Evolutionary conservation across 2,113 vertebrate species (phyloP), one percentile per base, ranked within the genome.

Genomic region (Neolamprologus tretocephalus): DNA sequence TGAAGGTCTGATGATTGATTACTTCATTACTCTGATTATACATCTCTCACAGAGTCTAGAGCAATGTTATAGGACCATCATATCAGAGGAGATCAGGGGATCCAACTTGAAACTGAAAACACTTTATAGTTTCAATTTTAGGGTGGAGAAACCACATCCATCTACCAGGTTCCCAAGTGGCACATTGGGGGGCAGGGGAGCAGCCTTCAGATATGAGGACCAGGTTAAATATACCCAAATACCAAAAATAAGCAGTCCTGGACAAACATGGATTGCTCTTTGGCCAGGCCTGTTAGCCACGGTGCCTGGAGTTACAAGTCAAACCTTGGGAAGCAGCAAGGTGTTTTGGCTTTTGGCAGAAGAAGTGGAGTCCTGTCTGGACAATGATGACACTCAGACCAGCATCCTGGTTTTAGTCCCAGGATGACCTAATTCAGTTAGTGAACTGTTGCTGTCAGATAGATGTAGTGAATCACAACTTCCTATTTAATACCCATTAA

Each of bases 141-240:
- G 58, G 58, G 7, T 68, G 63, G 63, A 68, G 63, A 68, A 37
- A 68, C 63, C 19, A 68, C 33, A 37, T 4, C 33, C 19, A 5
- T 3, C 33, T 40, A 13, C 33, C 17, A 37, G 33, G 19, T 68
- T 13, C 33, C 19, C 4, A 68, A 13, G 33, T 68, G 33, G 33
- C 7, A 68, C 58, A 19, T 5, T 63, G 0, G 9, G 0, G 9
- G 63, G 19, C 0, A 68, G 63, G 63, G 63, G 63, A 13, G 33
- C 19, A 40, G 63, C 10, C 63, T 68, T 68, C 33, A 9, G 19
- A 40, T 68, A 21, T 68, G 63, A 68, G 58, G 31, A n/a, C 0
- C 31, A 63, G 58, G 3, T 63, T n/a, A 63, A 63, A 63, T 63
- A 63, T 0, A 63, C 17, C 0, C 0, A 63, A 33, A 63, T 19